Evolutionary conservation across 2,797 vertebrate species (phyloP).

Genomic region (Arvicola amphibius): DNA sequence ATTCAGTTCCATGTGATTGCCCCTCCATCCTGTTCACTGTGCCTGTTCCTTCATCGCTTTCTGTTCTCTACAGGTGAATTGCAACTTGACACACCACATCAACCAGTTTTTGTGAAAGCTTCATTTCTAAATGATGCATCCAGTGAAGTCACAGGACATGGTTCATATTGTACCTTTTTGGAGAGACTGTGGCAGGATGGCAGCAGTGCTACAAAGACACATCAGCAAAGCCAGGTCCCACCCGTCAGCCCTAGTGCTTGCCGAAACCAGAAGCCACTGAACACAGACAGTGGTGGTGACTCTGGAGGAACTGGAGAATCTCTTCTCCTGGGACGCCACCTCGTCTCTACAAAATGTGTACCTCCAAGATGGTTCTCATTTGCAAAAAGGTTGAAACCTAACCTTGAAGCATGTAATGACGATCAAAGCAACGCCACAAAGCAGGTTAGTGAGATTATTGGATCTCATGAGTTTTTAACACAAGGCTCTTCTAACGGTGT

Average conservation of each 20-base stretch:
- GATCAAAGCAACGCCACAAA: background rate
- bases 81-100: background rate
- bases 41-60: background rate
- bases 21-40: background rate
- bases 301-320: background rate
- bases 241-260: background rate
- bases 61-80: background rate
- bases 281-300: background rate
- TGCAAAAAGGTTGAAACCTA: constrained; percentile 8
- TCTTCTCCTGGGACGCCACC: background rate
- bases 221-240: background rate
- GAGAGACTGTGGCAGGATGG: background rate
- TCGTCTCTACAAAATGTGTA: background rate
- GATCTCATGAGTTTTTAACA: background rate
- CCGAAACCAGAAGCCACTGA: background rate
- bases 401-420: background rate
- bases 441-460: background rate
- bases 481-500: background rate
- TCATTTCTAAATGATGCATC: background rate
- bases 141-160: background rate
- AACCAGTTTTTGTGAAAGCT: background rate
- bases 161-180: background rate
- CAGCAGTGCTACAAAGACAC: background rate
- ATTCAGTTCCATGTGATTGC: background rate
- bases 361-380: background rate